A percentile compares a stretch with the other conserved stretches of the same genome.
phyloP scores from a whole-genome alignment of 2,113 vertebrate species.

The Corythoichthys haematopterus region DNA sequence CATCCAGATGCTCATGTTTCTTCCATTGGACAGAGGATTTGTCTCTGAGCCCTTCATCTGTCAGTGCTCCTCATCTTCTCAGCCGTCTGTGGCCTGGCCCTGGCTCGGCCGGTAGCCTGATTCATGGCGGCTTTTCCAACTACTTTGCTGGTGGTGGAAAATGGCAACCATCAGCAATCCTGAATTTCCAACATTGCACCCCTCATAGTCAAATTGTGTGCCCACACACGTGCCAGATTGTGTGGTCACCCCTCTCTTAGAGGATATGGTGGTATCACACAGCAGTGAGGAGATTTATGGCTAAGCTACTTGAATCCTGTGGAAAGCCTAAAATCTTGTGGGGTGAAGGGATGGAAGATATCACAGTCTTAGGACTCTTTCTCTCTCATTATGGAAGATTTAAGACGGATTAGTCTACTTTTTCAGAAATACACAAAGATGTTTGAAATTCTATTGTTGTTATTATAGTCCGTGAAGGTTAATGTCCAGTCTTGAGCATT shows the following conservation, averaged over 20 bases:
- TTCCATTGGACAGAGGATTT: constrained; percentile 53
- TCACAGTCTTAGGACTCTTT: constrained; percentile 69
- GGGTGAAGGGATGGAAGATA: constrained; percentile 67
- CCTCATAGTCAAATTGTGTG: constrained; percentile 59
- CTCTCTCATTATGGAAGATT: constrained; percentile 66
- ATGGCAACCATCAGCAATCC: constrained; percentile 64
- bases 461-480: constrained; percentile 38
- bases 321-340: constrained; percentile 71
- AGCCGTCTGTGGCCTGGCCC: constrained; percentile 43
- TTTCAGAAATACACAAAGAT: constrained; percentile 58
- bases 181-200: constrained; percentile 45
- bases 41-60: constrained; percentile 63
- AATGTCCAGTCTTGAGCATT: constrained; percentile 48
- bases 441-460: constrained; percentile 63
- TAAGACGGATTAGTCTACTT: constrained; percentile 69
- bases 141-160: constrained; percentile 50
- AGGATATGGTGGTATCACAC: constrained; percentile 51
- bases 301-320: constrained; percentile 70
- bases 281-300: constrained; percentile 66
- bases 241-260: constrained; percentile 54
- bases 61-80: constrained; percentile 46
- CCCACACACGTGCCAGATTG: constrained; percentile 40
- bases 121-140: constrained; percentile 56
- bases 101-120: constrained; percentile 53
- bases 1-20: constrained; percentile 56